A percentile compares a stretch with the other conserved stretches of the same genome.
Evolutionary conservation across 2,888 invertebrate genomes (phyloP).

Genomic region (Athetis lepigone): DNA sequence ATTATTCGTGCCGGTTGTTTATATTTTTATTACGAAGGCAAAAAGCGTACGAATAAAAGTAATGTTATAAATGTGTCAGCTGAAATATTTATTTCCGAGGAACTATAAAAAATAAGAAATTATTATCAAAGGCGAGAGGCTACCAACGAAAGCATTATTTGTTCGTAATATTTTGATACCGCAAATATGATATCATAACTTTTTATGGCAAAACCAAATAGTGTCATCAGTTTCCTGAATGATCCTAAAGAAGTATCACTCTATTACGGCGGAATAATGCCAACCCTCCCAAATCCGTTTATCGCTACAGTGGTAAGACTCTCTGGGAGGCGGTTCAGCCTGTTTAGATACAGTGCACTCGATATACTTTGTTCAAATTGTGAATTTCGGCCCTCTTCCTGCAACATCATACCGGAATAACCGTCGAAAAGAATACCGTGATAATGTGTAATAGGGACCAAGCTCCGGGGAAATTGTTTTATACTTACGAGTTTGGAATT

Average conservation of each 20-base stretch:
- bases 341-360: slow-evolving; percentile 81
- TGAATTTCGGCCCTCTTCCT: slow-evolving; percentile 68
- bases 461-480: slow-evolving; percentile 36
- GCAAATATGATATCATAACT: slow-evolving; percentile 85
- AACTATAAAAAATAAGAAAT: slow-evolving; percentile 67
- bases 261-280: slow-evolving; percentile 83
- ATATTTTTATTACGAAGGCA: slow-evolving; percentile 35
- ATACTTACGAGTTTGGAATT: slow-evolving; percentile 37
- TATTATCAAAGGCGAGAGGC: slow-evolving; percentile 65
- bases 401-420: slow-evolving; percentile 48
- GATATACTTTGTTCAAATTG: slow-evolving; percentile 75
- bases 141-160: slow-evolving; percentile 72
- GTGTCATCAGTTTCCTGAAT: slow-evolving; percentile 85
- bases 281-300: slow-evolving; percentile 85
- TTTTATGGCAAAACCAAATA: slow-evolving; percentile 88
- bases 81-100: slow-evolving; percentile 44
- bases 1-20: slow-evolving; percentile 37
- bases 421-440: slow-evolving; percentile 67
- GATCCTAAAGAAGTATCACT: slow-evolving; percentile 84
- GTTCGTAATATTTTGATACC: slow-evolving; percentile 83
- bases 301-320: slow-evolving; percentile 82
- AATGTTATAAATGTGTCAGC: slow-evolving; percentile 45
- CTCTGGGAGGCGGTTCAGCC: slow-evolving; percentile 70
- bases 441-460: slow-evolving; percentile 62
- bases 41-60: slow-evolving; percentile 44